Percentiles rank a stretch among this genome's conserved stretches.
Conservation (phyloP, 2,797 vertebrate species). For the Neopelma chrysocephalum region DNA sequence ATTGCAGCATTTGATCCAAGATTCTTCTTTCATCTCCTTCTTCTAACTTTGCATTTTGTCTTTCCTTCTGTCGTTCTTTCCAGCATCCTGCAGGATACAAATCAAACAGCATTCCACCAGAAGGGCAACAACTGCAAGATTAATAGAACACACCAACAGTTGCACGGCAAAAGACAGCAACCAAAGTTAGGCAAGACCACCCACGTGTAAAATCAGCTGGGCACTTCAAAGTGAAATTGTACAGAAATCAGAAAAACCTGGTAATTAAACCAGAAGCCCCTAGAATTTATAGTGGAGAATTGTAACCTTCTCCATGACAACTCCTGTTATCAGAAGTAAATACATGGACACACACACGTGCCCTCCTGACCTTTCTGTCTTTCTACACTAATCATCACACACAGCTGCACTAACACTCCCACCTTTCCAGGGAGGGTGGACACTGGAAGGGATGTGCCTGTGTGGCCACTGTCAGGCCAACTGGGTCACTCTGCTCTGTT, state of each 20-base stretch:
- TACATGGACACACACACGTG: background rate
- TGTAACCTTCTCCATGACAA: background rate
- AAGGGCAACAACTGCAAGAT: background rate
- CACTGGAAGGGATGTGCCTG: fast-evolving
- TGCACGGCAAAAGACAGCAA: background rate
- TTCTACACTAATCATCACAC: background rate
- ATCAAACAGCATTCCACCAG: slow-evolving; percentile 1
- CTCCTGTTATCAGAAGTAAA: background rate
- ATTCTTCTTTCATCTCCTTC: slow-evolving; percentile 39
- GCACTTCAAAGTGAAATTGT: background rate
- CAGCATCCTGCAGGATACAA: slow-evolving; percentile 2
- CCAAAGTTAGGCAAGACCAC: background rate
- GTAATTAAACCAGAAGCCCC: background rate
- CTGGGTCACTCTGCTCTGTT: background rate
- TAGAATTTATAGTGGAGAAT: background rate
- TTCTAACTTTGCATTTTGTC: slow-evolving; percentile 7
- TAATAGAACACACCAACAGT: background rate
- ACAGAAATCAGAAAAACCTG: background rate
- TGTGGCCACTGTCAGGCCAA: background rate
- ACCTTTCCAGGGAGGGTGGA: background rate
- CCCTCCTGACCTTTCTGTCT: background rate
- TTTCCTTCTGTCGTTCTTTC: background rate
- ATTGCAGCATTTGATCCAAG: slow-evolving; percentile 23
- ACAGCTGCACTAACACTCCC: background rate
- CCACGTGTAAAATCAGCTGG: background rate